Conservation (phyloP, 2,113 vertebrate genomes). For the Cyphomyrus plagiostoma region DNA sequence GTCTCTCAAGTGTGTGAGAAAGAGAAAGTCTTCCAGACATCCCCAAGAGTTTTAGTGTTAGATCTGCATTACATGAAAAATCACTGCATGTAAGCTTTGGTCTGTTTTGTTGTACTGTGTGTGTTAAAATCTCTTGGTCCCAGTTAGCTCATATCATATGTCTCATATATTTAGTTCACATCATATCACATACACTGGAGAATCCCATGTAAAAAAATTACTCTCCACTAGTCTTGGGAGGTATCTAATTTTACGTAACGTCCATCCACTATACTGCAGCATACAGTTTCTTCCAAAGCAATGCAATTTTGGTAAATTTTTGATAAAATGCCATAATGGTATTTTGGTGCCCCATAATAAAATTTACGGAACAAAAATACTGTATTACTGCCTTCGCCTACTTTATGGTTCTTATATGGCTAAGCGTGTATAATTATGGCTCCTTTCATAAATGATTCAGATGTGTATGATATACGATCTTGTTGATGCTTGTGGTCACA, state of each 20-base stretch:
- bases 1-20: background rate
- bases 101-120: background rate
- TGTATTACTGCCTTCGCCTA: background rate
- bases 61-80: background rate
- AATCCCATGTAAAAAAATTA: background rate
- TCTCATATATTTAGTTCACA: background rate
- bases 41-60: background rate
- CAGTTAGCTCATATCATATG: background rate
- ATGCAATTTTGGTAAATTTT: background rate
- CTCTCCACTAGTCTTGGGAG: background rate
- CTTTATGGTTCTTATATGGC: background rate
- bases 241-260: background rate
- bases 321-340: background rate
- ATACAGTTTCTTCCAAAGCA: background rate
- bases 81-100: background rate
- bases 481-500: background rate
- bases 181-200: background rate
- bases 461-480: background rate
- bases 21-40: background rate
- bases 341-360: background rate
- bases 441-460: background rate
- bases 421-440: background rate
- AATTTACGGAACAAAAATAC: background rate
- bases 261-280: background rate
- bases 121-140: background rate